Percentiles rank a stretch among this genome's conserved stretches.
These are phyloP conservation scores for Octodonta nipae DNA, from an alignment of 2,888 invertebrate species.

Conservation along the genomic window DNA sequence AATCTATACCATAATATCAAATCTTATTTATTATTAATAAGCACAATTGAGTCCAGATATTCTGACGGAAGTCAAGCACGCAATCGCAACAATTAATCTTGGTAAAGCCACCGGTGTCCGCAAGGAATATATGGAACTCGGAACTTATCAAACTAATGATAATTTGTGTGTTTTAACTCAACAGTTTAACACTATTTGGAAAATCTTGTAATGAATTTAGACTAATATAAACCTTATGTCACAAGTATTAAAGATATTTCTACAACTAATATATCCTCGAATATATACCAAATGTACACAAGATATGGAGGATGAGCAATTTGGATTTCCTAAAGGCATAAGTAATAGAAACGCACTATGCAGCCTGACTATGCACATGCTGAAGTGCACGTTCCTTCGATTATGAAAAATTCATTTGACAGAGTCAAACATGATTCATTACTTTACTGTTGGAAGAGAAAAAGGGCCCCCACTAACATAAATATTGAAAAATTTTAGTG, in stretches of 20 bases:
- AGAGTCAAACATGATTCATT: background rate
- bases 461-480: background rate
- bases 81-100: slow-evolving; percentile 1
- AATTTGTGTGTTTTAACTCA: slow-evolving; percentile 1
- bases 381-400: no score
- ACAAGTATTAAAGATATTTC: slow-evolving; percentile 1
- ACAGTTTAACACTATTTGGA: background rate
- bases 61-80: slow-evolving; percentile 1
- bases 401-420: background rate
- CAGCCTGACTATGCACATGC: background rate
- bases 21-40: background rate
- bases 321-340: background rate
- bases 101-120: background rate
- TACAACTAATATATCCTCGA: background rate
- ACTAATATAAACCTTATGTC: slow-evolving; percentile 1
- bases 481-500: slow-evolving; percentile 1
- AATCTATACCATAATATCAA: background rate
- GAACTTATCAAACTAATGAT: slow-evolving; percentile 1
- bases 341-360: slow-evolving; percentile 1
- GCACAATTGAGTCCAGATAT: background rate
- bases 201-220: slow-evolving; percentile 1
- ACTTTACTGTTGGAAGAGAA: background rate
- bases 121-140: background rate
- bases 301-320: slow-evolving; percentile 1
- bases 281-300: slow-evolving; percentile 1